Conservation (phyloP, 1,140 invertebrate genomes). For the Oscheius sp. region DNA sequence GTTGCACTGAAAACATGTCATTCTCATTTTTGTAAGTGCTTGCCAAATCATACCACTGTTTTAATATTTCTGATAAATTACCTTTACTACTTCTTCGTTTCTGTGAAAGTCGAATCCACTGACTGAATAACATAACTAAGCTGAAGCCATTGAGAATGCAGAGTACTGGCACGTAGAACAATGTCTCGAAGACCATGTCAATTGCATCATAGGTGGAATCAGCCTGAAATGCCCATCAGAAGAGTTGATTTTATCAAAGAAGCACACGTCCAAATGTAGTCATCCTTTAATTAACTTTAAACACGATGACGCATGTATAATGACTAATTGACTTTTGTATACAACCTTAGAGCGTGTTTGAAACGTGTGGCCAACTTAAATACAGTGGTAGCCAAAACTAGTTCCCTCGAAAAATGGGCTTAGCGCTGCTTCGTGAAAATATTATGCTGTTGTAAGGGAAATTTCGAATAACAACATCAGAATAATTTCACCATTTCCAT, state of each 20-base stretch:
- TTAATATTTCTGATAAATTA: neutral
- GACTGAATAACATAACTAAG: neutral
- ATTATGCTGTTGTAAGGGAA: too few relatives aligned
- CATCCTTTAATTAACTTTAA: too few relatives aligned
- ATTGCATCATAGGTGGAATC: neutral
- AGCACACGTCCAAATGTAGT: too few relatives aligned
- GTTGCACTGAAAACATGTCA: neutral
- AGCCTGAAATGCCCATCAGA: neutral
- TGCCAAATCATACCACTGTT: neutral
- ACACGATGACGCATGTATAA: too few relatives aligned
- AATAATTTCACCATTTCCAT: too few relatives aligned
- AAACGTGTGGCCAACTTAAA: too few relatives aligned
- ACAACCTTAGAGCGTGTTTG: too few relatives aligned
- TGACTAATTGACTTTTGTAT: too few relatives aligned
- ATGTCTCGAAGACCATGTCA: neutral
- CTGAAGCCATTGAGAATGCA: slow-evolving; percentile 5
- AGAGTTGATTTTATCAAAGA: neutral
- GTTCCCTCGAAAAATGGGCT: too few relatives aligned
- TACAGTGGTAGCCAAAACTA: too few relatives aligned
- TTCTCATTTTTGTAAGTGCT: neutral
- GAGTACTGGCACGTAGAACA: neutral
- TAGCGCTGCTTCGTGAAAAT: too few relatives aligned
- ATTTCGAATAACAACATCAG: too few relatives aligned
- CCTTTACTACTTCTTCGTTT: neutral
- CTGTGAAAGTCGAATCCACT: neutral